Conservation (phyloP, 2,797 vertebrate species). For the Momotus momota region DNA sequence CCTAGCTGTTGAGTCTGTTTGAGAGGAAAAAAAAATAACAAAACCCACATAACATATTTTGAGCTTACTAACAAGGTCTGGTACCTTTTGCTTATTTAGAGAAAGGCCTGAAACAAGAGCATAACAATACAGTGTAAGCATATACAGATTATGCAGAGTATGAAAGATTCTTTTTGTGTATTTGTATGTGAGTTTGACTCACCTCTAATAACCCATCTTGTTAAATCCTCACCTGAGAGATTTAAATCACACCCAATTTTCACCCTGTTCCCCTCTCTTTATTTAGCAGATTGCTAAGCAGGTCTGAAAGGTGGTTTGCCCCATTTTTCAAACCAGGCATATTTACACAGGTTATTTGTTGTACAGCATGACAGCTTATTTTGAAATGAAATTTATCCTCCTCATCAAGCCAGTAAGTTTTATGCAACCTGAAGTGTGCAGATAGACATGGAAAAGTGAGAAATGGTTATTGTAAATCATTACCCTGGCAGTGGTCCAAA, state of each 20-base stretch:
- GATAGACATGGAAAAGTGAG: not conserved
- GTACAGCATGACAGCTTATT: not conserved
- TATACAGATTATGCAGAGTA: not conserved
- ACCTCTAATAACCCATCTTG: not conserved
- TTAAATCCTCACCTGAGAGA: not conserved
- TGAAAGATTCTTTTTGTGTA: not conserved
- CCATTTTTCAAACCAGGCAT: not conserved
- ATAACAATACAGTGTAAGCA: not conserved
- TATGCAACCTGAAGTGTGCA: constrained; percentile 11
- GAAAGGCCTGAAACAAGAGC: not conserved
- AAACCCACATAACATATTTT: not conserved
- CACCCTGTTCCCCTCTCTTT: not conserved
- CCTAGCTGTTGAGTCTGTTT: constrained; percentile 3
- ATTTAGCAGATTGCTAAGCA: not conserved
- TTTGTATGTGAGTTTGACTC: not conserved
- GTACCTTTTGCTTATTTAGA: not conserved
- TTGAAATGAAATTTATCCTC: constrained; percentile 18
- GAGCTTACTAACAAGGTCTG: not conserved
- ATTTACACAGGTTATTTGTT: not conserved
- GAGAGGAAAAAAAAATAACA: not conserved
- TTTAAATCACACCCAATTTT: not conserved
- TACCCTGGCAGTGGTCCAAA: constrained; percentile 14
- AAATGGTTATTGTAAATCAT: constrained; percentile 31
- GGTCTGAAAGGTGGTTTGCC: not conserved
- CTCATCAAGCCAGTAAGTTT: not conserved